A percentile compares a stretch with the other conserved stretches of the same genome.
These are phyloP conservation scores for Brevimyrus niger DNA, from an alignment of 2,113 vertebrate genomes.

Conservation along the genomic window DNA sequence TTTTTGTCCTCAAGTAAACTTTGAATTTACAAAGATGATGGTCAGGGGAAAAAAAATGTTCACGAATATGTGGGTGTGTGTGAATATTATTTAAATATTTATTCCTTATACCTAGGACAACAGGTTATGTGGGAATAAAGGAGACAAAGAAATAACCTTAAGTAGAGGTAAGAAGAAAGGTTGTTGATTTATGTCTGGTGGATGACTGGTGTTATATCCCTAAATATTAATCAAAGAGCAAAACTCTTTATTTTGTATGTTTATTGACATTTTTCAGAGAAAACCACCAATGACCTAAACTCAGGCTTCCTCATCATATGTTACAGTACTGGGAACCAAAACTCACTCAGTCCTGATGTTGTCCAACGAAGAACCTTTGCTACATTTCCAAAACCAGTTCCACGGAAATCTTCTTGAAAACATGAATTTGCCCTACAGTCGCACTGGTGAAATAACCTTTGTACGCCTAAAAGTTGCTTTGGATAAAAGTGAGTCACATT, in stretches of 20 bases:
- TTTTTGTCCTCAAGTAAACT: conserved; percentile 10
- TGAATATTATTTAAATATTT: background rate
- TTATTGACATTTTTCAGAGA: background rate
- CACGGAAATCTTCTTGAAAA: background rate
- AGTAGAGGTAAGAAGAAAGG: background rate
- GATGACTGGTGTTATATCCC: background rate
- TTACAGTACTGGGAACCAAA: background rate
- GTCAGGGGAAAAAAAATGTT: background rate
- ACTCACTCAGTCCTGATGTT: background rate
- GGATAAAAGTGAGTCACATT: background rate
- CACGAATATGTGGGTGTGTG: background rate
- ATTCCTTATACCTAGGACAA: background rate
- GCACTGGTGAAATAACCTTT: background rate
- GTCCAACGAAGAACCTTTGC: background rate
- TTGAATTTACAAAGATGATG: background rate
- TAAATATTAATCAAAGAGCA: background rate
- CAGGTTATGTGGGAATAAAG: background rate
- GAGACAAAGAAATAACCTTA: background rate
- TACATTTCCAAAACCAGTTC: background rate
- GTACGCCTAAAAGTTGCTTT: background rate
- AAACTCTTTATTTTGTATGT: background rate
- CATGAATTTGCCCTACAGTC: background rate
- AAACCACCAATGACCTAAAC: background rate
- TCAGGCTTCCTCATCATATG: background rate
- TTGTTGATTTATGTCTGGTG: background rate